Evolutionary conservation across 2,797 vertebrate species (phyloP), one percentile per base, ranked within the genome.

Genomic region (Sebastes iracundus): DNA sequence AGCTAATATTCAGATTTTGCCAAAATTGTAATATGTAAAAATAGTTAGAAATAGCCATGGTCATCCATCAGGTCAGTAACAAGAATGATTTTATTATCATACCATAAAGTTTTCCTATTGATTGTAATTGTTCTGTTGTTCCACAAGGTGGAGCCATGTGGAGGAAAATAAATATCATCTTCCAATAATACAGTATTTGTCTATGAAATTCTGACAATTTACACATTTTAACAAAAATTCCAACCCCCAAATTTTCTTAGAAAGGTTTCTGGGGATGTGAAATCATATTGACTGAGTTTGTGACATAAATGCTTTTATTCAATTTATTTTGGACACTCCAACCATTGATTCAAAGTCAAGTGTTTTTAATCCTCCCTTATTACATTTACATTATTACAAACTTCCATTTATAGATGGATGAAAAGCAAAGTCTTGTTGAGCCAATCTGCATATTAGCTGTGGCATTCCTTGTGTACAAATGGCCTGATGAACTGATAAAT

Each of bases 231-330:
- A 22, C 60, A 22, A 7, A 62, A 35, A 13, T 7, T 63, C n/a
- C 0, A 63, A 62, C 20, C 5, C 30, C 22, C 0, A 12, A 0
- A 42, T 64, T 42, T 64, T 25, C 22, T 42, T 20, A 9, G 0
- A 52, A 20, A 33, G 0, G 7, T 14, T 42, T 46, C 14, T 65
- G 35, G 14, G 38, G 14, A 64, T 9, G 33, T 63, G 61, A 63
- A 22, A n/a, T 28, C 59, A 61, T 13, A 22, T 35, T 7, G 10
- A 62, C 10, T 35, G 10, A 3, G 10, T 33, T 9, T 33, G 0
- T 62, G 30, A 33, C 11, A 33, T 38, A 35, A 14, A 63, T 1
- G 35, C 22, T 25, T 42, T 42, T 25, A 25, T 38, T 0, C 30
- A 61, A n/a, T 61, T 33, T 12, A 61, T 61, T 61, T 32, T 32